Evolutionary conservation across 2,888 invertebrate species (phyloP).

Genomic region (Athrips mouffetella): DNA sequence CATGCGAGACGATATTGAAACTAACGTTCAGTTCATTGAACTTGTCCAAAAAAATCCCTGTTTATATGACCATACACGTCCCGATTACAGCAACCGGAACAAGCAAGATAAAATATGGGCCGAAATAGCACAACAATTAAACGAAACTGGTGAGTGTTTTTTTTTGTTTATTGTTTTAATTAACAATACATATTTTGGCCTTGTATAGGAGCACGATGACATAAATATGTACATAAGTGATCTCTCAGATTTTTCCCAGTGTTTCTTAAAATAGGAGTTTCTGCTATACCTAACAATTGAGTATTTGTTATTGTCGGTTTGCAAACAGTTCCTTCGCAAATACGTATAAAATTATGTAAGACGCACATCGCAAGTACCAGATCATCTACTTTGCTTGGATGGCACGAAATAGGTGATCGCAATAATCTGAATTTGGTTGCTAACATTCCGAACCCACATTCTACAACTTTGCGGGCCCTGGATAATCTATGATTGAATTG

Average conservation of each 20-base stretch:
- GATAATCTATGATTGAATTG: slow-evolving; percentile 21
- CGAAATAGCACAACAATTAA: not conserved
- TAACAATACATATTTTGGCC: not conserved
- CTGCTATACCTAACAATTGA: not conserved
- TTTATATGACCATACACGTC: too few relatives aligned
- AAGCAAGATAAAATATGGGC: slow-evolving; percentile 1
- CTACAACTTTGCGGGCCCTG: slow-evolving; percentile 22
- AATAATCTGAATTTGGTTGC: slow-evolving; percentile 22
- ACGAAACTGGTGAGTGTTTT: slow-evolving; percentile 5
- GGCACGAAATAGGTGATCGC: slow-evolving; percentile 8
- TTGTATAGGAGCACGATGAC: not conserved
- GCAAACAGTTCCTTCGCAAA: slow-evolving; percentile 1
- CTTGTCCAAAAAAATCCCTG: too few relatives aligned
- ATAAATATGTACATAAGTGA: slow-evolving; percentile 2
- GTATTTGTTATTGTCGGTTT: not conserved
- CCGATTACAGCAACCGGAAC: not conserved
- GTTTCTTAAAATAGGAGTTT: slow-evolving; percentile 5
- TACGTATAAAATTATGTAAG: slow-evolving; percentile 15
- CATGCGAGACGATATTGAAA: too few relatives aligned
- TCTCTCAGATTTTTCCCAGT: slow-evolving; percentile 1
- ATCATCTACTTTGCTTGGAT: slow-evolving; percentile 15
- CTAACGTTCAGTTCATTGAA: too few relatives aligned
- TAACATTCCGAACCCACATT: slow-evolving; percentile 26
- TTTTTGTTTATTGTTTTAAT: too few relatives aligned
- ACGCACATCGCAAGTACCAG: slow-evolving; percentile 19